phyloP scores from a whole-genome alignment of 2,113 vertebrate species.

The Pygoscelis adeliae region DNA sequence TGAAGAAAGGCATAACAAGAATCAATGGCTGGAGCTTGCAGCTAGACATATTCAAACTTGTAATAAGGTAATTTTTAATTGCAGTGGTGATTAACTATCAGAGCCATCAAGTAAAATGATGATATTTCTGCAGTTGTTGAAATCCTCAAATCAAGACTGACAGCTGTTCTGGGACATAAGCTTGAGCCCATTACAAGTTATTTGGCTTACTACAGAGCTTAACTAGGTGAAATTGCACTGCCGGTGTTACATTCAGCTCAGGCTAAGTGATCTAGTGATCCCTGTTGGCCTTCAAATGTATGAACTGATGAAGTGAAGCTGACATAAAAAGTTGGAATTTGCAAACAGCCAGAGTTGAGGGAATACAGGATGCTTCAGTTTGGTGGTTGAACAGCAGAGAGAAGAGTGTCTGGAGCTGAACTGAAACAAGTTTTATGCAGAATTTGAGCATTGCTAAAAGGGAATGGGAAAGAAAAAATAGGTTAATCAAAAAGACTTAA shows the following conservation, averaged over 20 bases:
- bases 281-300: background rate
- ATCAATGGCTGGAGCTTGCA: background rate
- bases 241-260: background rate
- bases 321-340: constrained; percentile 11
- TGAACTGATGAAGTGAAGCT: constrained; percentile 17
- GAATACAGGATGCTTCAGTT: background rate
- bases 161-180: background rate
- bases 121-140: background rate
- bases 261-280: constrained; percentile 23
- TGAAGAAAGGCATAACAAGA: background rate
- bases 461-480: background rate
- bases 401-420: background rate
- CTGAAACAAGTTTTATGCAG: background rate
- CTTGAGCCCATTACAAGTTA: background rate
- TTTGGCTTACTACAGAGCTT: background rate
- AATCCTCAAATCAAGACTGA: constrained; percentile 11
- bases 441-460: background rate
- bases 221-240: background rate
- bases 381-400: background rate
- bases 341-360: background rate
- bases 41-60: background rate
- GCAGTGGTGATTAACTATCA: background rate
- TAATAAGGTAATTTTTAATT: background rate
- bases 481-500: background rate
- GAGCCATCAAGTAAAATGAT: background rate